Percentiles rank a stretch among this genome's conserved stretches.
These are phyloP conservation scores for Aleadryas rufinucha DNA, from an alignment of 2,113 vertebrate species.

Conservation along the genomic window DNA sequence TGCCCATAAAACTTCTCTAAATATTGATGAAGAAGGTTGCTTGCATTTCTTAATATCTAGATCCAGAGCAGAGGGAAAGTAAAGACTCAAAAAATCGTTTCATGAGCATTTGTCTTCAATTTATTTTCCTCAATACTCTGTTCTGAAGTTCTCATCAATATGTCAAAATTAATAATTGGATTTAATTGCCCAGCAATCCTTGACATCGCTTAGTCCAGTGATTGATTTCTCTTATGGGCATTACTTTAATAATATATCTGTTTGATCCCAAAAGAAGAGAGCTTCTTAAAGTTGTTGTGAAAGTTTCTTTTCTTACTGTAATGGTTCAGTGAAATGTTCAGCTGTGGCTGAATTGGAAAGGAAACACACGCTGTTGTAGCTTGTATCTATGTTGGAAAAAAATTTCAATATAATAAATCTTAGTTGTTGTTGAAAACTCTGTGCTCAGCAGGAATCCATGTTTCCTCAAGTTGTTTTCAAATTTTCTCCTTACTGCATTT, in stretches of 20 bases:
- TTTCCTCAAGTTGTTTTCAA: constrained; percentile 13
- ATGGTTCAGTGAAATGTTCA: not conserved
- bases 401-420: not conserved
- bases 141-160: not conserved
- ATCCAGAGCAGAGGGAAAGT: not conserved
- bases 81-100: not conserved
- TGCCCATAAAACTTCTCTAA: not conserved
- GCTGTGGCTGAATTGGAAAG: not conserved
- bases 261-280: not conserved
- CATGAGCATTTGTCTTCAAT: not conserved
- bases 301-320: not conserved
- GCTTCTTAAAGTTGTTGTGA: not conserved
- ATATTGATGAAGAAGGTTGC: not conserved
- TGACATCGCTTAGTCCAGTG: not conserved
- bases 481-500: not conserved
- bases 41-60: not conserved
- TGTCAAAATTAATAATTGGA: not conserved
- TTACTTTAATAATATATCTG: not conserved
- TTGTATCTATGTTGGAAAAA: not conserved
- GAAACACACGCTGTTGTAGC: not conserved
- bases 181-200: not conserved
- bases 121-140: not conserved
- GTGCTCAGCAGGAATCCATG: not conserved
- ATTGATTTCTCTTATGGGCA: not conserved
- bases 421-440: constrained; percentile 5